Base-by-base conservation (phyloP, 2,797 vertebrate species). In the Tenualosa ilisha region DNA sequence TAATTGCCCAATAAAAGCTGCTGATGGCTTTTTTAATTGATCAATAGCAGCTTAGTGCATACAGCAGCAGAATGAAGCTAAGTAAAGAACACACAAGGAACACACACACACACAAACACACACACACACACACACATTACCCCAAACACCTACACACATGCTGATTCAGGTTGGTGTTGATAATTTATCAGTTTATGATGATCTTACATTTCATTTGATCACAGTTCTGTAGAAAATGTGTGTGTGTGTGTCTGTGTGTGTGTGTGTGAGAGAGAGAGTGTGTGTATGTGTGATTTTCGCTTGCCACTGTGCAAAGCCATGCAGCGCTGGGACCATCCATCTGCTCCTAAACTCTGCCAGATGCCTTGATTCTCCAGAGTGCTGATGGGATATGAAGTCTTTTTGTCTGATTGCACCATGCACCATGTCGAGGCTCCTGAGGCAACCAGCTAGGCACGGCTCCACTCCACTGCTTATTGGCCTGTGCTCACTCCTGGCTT, bases 361-460 rank as follows among this genome's bases (percentile, higher is more conserved):
- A 56, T 84, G 75, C 82, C 56, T 12, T n/a, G 31, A 56, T 11
- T 86, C 84, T 85, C 86, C 75, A 22, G 75, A 72, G 85, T 83
- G 87, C 82, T 88, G 68, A 88, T 86, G 86, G 86, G 82, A 85
- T 81, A 88, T 86, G 87, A 85, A 88, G 84, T 88, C 87, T 85
- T 86, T 84, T 85, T 5, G 31, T 85, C 72, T n/a, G 15, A 56
- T 75, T 83, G 37, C 54, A 53, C 40, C 31, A 81, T 83, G 75
- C 83, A 68, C 82, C 79, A 86, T 82, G 63, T 68, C 49, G 15
- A 49, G 5, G 7, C 56, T 83, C 40, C 37, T 40, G 26, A 49
- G 63, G 26, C 24, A 24, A 31, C 63, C 24, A 9, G 63, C 63
- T 3, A 65, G 26, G 56, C 82, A 61, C 24, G 40, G 82, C 17